phyloP scores from a whole-genome alignment of 1,140 invertebrate species.

The Lanistes nyassanus region DNA sequence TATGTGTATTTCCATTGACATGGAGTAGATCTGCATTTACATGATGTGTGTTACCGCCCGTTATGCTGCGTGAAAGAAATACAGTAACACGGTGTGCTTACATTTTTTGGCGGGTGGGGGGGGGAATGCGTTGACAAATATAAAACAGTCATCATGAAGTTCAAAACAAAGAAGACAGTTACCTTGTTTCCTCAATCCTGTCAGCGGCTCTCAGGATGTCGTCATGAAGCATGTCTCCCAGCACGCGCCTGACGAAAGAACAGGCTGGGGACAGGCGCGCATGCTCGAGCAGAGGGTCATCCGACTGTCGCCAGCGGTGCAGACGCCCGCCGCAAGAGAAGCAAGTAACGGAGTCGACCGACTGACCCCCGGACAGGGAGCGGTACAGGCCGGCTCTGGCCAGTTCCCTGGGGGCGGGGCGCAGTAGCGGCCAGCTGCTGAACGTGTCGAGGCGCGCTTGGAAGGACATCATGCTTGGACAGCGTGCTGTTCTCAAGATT shows the following conservation, averaged over 20 bases:
- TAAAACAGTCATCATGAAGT: too few species aligned
- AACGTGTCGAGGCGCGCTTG: slow-evolving; percentile 9
- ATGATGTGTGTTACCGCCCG: too few species aligned
- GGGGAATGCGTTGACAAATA: too few species aligned
- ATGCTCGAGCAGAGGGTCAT: slow-evolving; percentile 82
- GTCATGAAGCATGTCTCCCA: slow-evolving; percentile 80
- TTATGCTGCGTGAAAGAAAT: too few species aligned
- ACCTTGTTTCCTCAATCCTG: too few species aligned
- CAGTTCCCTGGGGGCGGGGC: slow-evolving; percentile 7
- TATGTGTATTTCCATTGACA: too few species aligned
- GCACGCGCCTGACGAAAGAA: slow-evolving; percentile 77
- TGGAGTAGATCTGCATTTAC: too few species aligned
- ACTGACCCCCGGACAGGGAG: background rate
- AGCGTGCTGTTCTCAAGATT: slow-evolving; percentile 4
- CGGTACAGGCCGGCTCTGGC: slow-evolving; percentile 20
- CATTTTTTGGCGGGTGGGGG: too few species aligned
- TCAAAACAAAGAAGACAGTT: too few species aligned
- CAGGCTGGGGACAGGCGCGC: slow-evolving; percentile 72
- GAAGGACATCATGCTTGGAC: slow-evolving; percentile 1
- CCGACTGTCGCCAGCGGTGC: slow-evolving; percentile 77
- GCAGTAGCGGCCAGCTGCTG: slow-evolving; percentile 11
- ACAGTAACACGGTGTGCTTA: too few species aligned
- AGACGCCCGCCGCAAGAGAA: slow-evolving; percentile 82
- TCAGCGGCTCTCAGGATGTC: slow-evolving; percentile 2
- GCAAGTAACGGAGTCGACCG: slow-evolving; percentile 79